Evolutionary conservation across 92 coral and sea anemone genomes (phyloP).

Genomic region (Epizoanthus rinbou): DNA sequence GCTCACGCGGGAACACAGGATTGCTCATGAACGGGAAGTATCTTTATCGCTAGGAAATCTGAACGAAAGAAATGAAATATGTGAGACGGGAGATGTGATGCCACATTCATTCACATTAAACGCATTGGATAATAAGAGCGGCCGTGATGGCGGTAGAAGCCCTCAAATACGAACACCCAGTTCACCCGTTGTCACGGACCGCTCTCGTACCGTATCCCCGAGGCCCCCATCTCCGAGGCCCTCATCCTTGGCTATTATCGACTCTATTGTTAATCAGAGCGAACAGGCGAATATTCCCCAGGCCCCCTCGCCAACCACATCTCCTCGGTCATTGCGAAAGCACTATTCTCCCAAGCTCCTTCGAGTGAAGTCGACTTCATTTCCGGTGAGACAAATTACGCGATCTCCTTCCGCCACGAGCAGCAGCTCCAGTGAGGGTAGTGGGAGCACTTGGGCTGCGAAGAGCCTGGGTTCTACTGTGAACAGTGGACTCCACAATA

Average conservation of each 20-base stretch:
- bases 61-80: neutral
- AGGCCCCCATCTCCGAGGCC: slow-evolving; percentile 65
- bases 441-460: slow-evolving; percentile 67
- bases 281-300: slow-evolving; percentile 53
- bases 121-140: too few species aligned
- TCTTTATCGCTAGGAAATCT: slow-evolving; percentile 30
- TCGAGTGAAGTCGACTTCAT: slow-evolving; percentile 46
- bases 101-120: too few species aligned
- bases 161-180: neutral
- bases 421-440: slow-evolving; percentile 83
- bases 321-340: slow-evolving; percentile 59
- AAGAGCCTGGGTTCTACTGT: slow-evolving; percentile 40
- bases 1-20: neutral
- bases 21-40: neutral
- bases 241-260: slow-evolving; percentile 61
- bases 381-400: slow-evolving; percentile 37
- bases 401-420: slow-evolving; percentile 84
- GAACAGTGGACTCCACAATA: slow-evolving; percentile 39
- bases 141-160: neutral
- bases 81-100: neutral
- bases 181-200: slow-evolving; percentile 68
- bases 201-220: slow-evolving; percentile 59
- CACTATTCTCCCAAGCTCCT: slow-evolving; percentile 64
- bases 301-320: slow-evolving; percentile 58
- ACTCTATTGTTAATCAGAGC: slow-evolving; percentile 54